Percentiles rank a stretch among this genome's conserved stretches.
phyloP scores from a whole-genome alignment of 2,888 invertebrate genomes.

The Caenorhabditis sp. region DNA sequence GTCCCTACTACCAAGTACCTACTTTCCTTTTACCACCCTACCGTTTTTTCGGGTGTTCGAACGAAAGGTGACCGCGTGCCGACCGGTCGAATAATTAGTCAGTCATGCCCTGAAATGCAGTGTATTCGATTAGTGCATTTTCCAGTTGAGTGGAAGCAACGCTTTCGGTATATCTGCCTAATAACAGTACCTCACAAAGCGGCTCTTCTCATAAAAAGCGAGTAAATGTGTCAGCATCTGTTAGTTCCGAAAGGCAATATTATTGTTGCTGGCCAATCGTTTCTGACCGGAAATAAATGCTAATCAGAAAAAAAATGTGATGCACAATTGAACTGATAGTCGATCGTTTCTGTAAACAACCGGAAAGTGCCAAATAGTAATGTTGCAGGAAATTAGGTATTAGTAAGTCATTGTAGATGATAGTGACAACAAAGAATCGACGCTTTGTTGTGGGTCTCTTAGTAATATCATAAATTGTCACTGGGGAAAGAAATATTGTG shows the following conservation, averaged over 20 bases:
- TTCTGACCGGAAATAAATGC: slow-evolving; percentile 47
- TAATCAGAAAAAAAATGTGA: not conserved
- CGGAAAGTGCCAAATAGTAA: slow-evolving; percentile 39
- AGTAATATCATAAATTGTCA: slow-evolving; percentile 21
- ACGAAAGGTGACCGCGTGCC: slow-evolving; percentile 3
- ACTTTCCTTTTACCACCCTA: not conserved
- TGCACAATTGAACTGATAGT: slow-evolving; percentile 17
- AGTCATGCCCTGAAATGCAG: slow-evolving; percentile 49
- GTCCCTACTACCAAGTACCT: not conserved
- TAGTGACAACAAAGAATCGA: slow-evolving; percentile 48
- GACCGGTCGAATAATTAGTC: slow-evolving; percentile 42
- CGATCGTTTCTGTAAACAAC: slow-evolving; percentile 34
- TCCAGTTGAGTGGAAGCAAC: slow-evolving; percentile 61
- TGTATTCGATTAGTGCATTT: slow-evolving; percentile 61
- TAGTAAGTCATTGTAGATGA: slow-evolving; percentile 43
- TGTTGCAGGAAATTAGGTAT: slow-evolving; percentile 58
- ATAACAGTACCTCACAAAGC: slow-evolving; percentile 56
- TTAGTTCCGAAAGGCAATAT: slow-evolving; percentile 15
- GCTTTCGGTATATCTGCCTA: slow-evolving; percentile 54
- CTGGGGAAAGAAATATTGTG: not conserved
- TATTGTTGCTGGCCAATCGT: slow-evolving; percentile 39
- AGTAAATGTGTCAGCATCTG: slow-evolving; percentile 40
- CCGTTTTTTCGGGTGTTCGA: slow-evolving; percentile 17
- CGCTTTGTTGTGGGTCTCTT: not conserved
- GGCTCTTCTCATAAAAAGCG: slow-evolving; percentile 23